Evolutionary conservation across 2,797 vertebrate genomes (phyloP).

Genomic region (Pagetopsis macropterus): DNA sequence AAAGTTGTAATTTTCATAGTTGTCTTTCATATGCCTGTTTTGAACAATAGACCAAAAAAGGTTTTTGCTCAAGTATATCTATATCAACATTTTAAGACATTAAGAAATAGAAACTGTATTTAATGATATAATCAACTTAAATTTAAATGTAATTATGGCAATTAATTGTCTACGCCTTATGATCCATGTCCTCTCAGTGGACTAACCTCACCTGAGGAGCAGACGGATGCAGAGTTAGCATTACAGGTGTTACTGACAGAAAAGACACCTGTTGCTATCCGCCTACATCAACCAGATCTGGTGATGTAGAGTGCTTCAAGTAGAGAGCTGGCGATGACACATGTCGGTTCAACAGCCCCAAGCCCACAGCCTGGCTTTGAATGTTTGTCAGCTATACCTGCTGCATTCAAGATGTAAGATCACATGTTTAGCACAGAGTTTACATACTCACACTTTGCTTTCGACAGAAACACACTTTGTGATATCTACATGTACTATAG

Average conservation of each 20-base stretch:
- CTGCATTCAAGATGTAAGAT: slow-evolving; percentile 46
- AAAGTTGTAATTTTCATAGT: too few species aligned
- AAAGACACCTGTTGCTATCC: slow-evolving; percentile 57
- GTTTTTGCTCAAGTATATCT: neutral
- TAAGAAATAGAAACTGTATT: neutral
- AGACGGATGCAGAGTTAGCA: slow-evolving; percentile 30
- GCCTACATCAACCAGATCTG: slow-evolving; percentile 19
- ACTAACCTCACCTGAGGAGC: slow-evolving; percentile 30
- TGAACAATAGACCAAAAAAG: neutral
- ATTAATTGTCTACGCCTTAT: slow-evolving; percentile 11
- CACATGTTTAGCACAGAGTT: slow-evolving; percentile 6
- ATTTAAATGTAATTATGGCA: neutral
- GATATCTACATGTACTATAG: slow-evolving; percentile 1
- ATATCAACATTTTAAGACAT: neutral
- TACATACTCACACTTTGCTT: neutral
- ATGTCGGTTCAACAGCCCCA: slow-evolving; percentile 68
- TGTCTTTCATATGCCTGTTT: too few species aligned
- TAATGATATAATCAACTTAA: neutral
- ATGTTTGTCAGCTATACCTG: slow-evolving; percentile 77
- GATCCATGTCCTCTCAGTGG: slow-evolving; percentile 33
- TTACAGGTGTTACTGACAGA: slow-evolving; percentile 72
- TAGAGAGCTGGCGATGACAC: slow-evolving; percentile 77
- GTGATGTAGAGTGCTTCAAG: slow-evolving; percentile 66
- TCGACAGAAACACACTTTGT: slow-evolving; percentile 1
- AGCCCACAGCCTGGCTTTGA: slow-evolving; percentile 41